Conservation (phyloP, 2,113 vertebrate genomes). For the Sisor rabdophorus region DNA sequence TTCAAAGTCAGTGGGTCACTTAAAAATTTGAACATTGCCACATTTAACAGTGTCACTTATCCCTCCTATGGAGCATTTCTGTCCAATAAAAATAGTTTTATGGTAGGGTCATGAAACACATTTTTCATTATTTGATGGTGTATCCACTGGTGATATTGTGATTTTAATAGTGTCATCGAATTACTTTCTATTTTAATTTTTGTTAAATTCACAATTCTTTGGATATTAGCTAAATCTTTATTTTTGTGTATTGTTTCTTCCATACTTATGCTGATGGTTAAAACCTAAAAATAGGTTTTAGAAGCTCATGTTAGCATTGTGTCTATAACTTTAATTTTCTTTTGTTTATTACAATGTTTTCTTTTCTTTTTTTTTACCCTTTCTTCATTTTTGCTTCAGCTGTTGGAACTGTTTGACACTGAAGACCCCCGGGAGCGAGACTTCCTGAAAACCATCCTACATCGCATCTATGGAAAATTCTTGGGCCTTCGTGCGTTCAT, state of each 20-base stretch:
- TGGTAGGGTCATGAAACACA: not conserved
- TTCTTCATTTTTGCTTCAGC: constrained; percentile 64
- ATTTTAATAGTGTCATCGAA: not conserved
- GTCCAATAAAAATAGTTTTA: too few relatives aligned
- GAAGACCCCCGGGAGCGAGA: constrained; percentile 97
- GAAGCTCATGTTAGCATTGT: too few relatives aligned
- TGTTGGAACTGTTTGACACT: constrained; percentile 95
- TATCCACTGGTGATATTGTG: not conserved
- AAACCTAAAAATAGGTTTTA: too few relatives aligned
- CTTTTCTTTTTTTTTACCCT: constrained; percentile 7
- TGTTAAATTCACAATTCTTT: not conserved
- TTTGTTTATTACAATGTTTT: not conserved
- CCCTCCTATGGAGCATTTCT: not conserved
- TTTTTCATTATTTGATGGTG: not conserved
- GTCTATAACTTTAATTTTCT: too few relatives aligned
- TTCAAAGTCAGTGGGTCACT: not conserved
- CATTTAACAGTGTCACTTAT: not conserved
- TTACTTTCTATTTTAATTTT: not conserved
- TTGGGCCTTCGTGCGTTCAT: constrained; percentile 95
- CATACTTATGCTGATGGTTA: not conserved
- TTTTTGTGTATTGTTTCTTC: not conserved
- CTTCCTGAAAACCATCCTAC: constrained; percentile 94
- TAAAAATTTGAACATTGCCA: not conserved
- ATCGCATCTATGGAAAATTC: constrained; percentile 97
- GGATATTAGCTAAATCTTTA: not conserved